Evolutionary conservation across 2,797 vertebrate genomes (phyloP), one percentile per base, ranked within the genome.

Genomic region (Micropoecilia bifurca): DNA sequence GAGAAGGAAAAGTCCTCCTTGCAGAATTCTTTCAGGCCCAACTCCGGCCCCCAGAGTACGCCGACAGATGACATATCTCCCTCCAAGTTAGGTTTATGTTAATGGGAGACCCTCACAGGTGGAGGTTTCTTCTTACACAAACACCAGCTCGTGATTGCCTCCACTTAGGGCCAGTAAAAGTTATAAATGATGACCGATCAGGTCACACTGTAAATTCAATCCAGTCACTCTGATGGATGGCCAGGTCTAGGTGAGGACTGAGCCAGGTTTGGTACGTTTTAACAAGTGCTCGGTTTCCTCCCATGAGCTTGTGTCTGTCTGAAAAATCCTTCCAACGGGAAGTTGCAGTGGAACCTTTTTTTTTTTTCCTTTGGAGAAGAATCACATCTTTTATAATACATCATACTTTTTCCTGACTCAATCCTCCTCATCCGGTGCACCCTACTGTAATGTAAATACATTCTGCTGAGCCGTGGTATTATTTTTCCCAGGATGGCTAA

Each of bases 111-210:
- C 89, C 93, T 91, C 68, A 80, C 93, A 96, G 95, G 95, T 95
- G 93, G 91, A 94, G 92, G 94, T 92, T 91, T 92, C 90, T 85
- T 90, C 92, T 93, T 93, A 92, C 92, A 93, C 93, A 94, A 94
- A 93, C 94, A 94, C 87, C 87, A 92, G 92, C 91, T 89, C 80
- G 89, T 92, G 90, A 95, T 94, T 94, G 91, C 90, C 85, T 91
- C 90, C 91, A 92, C 92, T 91, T 88, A 93, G 91, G 91, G 88
- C 92, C 92, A 92, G 93, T 95, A 95, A 95, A 95, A 93, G 92
- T 94, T 94, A 95, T 93, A 94, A 94, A 95, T 95, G 93, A 94
- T 93, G 93, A 93, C 91, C 90, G 91, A 95, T 95, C 89, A 84
- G 92, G 87, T 93, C 90, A 84, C 90, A 93, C 91, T 93, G 92